Conservation (phyloP, 2,113 vertebrate genomes). For the Arizona elegans region DNA sequence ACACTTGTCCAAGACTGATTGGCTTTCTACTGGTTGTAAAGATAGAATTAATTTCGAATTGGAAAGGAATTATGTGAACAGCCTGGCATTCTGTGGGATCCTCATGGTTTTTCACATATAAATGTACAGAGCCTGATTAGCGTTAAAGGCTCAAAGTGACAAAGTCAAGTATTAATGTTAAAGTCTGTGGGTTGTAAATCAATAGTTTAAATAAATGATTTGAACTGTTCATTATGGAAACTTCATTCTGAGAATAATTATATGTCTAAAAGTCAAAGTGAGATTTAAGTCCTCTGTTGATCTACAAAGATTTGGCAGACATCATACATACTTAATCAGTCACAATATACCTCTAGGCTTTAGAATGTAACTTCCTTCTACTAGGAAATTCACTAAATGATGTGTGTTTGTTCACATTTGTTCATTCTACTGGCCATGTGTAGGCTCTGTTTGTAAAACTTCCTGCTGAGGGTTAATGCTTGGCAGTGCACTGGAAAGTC, state of each 20-base stretch:
- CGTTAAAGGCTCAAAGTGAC: slow-evolving; percentile 47
- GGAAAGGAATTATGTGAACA: slow-evolving; percentile 22
- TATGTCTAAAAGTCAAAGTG: slow-evolving; percentile 63
- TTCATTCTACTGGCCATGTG: slow-evolving; percentile 13
- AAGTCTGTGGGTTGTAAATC: slow-evolving; percentile 62
- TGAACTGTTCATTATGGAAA: slow-evolving; percentile 61
- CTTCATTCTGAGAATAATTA: slow-evolving; percentile 61
- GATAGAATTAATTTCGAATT: slow-evolving; percentile 8
- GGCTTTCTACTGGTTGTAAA: slow-evolving; percentile 31
- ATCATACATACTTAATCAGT: slow-evolving; percentile 54
- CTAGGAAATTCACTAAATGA: slow-evolving; percentile 46
- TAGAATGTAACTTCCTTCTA: slow-evolving; percentile 50
- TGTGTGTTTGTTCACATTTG: slow-evolving; percentile 50
- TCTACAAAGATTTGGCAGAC: slow-evolving; percentile 61
- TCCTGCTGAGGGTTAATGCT: background rate
- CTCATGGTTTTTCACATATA: slow-evolving; percentile 37
- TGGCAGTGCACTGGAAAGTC: background rate
- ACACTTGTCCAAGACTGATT: background rate
- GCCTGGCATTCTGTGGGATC: background rate
- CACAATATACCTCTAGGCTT: slow-evolving; percentile 33
- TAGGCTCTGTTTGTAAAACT: slow-evolving; percentile 22
- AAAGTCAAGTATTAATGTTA: slow-evolving; percentile 47
- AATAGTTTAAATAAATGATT: slow-evolving; percentile 65
- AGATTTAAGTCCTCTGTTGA: slow-evolving; percentile 65
- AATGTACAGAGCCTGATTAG: slow-evolving; percentile 44